Evolutionary conservation across 2,113 vertebrate genomes (phyloP), one percentile per base, ranked within the genome.

Genomic region (Rhinopomastus cyanomelas): DNA sequence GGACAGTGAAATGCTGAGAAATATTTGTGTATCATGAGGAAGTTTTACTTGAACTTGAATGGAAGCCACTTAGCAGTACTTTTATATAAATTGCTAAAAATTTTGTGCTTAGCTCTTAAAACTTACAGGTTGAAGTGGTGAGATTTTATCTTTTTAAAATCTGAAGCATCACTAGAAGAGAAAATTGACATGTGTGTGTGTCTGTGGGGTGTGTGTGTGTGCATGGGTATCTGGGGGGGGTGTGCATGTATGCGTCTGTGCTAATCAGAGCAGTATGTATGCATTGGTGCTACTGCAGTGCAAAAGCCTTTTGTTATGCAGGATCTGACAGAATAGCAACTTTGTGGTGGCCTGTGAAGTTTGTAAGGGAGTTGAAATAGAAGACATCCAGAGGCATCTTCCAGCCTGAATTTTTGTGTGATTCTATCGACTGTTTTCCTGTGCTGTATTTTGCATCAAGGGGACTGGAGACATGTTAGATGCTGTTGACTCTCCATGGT

Each of bases 101-200:
- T 4, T 16, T 4, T 34, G 14, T 1, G 1, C 17, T 36, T 61
- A 53, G 10, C 23, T 66, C 49, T 87, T 46, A 51, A 52, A 42
- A 66, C 13, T 42, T 42, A 29, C 17, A 51, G 12, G 25, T 44
- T 77, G 64, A 67, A 13, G 18, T 71, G 44, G 22, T 79, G 66
- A 37, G 32, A 20, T 61, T 74, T 67, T 57, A 11, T 10, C 22
- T 61, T 39, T 56, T 69, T 27, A 21, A 74, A 72, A 46, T 39
- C 34, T 42, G 66, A 5, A 49, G 6, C 17, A 9, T 48, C 13
- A 42, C 11, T 69, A 18, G 26, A 78, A 16, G 37, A 0, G 7
- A 30, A 53, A 59, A n/a, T 26, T 27, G 5, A 0, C 1, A 3
- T 5, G 2, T 32, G 7, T 11, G 9, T 34, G 8, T 55, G 25